These are phyloP conservation scores for Adelognathus sp. DNA, from an alignment of 2,888 invertebrate genomes.

Conservation along the genomic window DNA sequence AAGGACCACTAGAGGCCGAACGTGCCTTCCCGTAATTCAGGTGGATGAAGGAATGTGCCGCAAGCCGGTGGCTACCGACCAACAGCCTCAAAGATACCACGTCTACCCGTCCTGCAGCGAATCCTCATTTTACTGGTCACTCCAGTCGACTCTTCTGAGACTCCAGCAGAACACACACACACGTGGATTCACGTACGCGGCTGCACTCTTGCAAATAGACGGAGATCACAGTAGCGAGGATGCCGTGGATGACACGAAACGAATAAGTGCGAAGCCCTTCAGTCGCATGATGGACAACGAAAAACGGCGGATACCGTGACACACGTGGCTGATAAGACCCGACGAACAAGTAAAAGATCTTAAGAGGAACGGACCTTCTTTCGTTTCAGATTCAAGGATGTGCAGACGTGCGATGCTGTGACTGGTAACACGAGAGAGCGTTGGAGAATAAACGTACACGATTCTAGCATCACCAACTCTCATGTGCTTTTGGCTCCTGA, in stretches of 20 bases:
- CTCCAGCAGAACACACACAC: neutral
- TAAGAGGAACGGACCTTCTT: neutral
- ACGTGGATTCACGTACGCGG: neutral
- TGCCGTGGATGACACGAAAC: neutral
- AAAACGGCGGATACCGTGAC: neutral
- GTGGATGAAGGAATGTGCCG: slow-evolving; percentile 71
- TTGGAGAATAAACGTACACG: neutral
- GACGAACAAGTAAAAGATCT: neutral
- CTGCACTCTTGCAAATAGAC: neutral
- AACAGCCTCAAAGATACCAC: slow-evolving; percentile 35
- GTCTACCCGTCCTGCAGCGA: slow-evolving; percentile 8
- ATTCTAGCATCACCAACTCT: neutral
- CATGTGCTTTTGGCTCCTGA: too few relatives aligned
- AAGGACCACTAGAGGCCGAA: slow-evolving; percentile 68
- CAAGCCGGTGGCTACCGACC: slow-evolving; percentile 45
- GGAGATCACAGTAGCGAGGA: neutral
- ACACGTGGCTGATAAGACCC: neutral
- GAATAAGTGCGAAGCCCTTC: neutral
- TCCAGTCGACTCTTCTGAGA: slow-evolving; percentile 4
- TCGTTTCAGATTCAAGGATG: neutral
- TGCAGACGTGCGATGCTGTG: neutral
- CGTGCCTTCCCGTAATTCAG: slow-evolving; percentile 76
- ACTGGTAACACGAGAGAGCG: neutral
- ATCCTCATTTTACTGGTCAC: slow-evolving; percentile 5
- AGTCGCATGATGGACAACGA: neutral